These are phyloP conservation scores for Minunthozetes semirufus DNA, from an alignment of 2,888 invertebrate species.

Conservation along the genomic window DNA sequence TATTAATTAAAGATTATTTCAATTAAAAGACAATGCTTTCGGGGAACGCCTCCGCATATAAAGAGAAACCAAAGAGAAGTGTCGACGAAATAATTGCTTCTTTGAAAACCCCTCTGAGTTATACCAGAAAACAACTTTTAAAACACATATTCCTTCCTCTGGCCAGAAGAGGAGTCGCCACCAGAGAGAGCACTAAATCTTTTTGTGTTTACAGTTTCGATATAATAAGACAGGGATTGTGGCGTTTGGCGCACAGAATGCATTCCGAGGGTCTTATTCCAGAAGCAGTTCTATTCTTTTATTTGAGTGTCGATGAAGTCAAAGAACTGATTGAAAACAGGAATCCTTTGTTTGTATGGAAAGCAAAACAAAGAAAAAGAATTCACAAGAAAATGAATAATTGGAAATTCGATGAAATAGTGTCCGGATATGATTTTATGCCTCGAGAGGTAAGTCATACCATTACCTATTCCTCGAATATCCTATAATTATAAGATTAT, in stretches of 20 bases:
- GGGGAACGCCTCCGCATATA: background rate
- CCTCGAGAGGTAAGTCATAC: constrained; percentile 24
- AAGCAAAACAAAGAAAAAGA: constrained; percentile 24
- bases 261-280: constrained; percentile 21
- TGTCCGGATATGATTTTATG: constrained; percentile 13
- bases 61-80: background rate
- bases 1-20: too few relatives aligned
- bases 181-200: constrained; percentile 63
- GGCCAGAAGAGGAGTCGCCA: constrained; percentile 57
- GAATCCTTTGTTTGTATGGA: constrained; percentile 12
- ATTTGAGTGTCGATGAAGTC: constrained; percentile 14
- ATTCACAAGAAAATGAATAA: constrained; percentile 16
- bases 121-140: background rate
- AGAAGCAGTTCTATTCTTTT: background rate
- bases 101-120: constrained; percentile 33
- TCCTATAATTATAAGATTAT: background rate
- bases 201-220: constrained; percentile 13
- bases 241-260: constrained; percentile 35
- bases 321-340: background rate
- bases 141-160: constrained; percentile 56
- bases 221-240: constrained; percentile 36
- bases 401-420: constrained; percentile 25
- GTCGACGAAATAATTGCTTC: constrained; percentile 11
- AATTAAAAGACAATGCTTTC: background rate
- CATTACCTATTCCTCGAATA: background rate